Conservation (phyloP, 2,797 vertebrate species). For the Poeciliopsis presidionis region DNA sequence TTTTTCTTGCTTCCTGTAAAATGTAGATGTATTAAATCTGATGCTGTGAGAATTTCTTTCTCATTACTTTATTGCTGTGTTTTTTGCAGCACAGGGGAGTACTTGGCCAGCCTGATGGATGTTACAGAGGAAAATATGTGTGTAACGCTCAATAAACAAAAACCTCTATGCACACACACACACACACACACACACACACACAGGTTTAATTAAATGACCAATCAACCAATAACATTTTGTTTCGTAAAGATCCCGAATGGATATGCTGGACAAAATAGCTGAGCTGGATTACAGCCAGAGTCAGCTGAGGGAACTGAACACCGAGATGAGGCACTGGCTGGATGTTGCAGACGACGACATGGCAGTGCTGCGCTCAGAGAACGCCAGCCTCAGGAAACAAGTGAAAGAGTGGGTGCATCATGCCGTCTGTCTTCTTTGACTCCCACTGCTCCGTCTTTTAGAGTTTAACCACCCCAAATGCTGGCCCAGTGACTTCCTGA, state of each 20-base stretch:
- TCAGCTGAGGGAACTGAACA: constrained; percentile 52
- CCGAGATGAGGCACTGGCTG: constrained; percentile 59
- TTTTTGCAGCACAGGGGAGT: constrained; percentile 3
- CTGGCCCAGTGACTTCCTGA: background rate
- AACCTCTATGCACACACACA: background rate
- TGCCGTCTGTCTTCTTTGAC: background rate
- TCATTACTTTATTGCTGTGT: background rate
- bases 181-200: background rate
- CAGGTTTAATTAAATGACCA: background rate
- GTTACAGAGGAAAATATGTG: constrained; percentile 48
- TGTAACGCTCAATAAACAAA: constrained; percentile 33
- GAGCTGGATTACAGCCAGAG: constrained; percentile 52
- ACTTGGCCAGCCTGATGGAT: constrained; percentile 39
- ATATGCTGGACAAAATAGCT: constrained; percentile 64
- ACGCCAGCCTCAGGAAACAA: constrained; percentile 48
- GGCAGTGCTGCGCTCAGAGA: constrained; percentile 52
- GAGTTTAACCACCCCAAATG: background rate
- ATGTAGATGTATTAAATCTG: background rate
- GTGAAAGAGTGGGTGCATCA: constrained; percentile 47
- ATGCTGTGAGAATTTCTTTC: background rate
- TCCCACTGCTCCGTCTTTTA: background rate
- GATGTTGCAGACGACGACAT: constrained; percentile 67
- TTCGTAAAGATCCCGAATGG: constrained; percentile 35
- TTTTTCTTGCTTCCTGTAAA: background rate
- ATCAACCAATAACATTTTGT: background rate